phyloP scores from a whole-genome alignment of 2,113 vertebrate genomes.

The Echinops telfairi region DNA sequence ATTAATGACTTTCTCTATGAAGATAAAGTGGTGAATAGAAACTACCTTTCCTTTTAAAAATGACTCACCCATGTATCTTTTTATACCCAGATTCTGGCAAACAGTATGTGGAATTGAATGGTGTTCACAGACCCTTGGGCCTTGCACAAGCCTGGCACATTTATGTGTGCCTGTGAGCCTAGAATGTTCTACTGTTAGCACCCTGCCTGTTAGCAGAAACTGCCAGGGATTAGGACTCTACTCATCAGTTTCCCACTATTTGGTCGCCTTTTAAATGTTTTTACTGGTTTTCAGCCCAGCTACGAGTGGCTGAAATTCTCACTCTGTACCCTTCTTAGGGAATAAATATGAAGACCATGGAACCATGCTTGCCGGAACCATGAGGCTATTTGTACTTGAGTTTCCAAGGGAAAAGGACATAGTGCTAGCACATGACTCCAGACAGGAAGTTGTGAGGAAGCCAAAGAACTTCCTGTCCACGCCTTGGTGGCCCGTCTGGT shows the following conservation, averaged over 20 bases:
- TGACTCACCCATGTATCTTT: background rate
- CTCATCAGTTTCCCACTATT: background rate
- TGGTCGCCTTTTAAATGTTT: constrained; percentile 12
- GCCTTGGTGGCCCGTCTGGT: background rate
- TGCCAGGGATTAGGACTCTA: background rate
- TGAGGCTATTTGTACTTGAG: background rate
- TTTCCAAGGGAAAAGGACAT: background rate
- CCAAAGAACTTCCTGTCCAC: background rate
- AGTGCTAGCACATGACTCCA: background rate
- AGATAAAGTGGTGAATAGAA: constrained; percentile 31
- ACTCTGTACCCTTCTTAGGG: background rate
- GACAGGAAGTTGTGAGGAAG: background rate
- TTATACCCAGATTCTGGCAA: background rate
- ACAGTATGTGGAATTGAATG: background rate
- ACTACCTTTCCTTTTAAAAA: background rate
- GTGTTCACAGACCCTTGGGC: no score
- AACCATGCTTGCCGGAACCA: background rate
- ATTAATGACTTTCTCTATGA: background rate
- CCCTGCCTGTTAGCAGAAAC: background rate
- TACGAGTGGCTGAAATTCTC: background rate
- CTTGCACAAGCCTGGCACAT: background rate
- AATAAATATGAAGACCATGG: background rate
- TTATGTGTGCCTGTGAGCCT: background rate
- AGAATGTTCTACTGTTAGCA: background rate
- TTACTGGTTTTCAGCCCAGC: background rate